Evolutionary conservation across 2,888 invertebrate genomes (phyloP), one percentile per base, ranked within the genome.

Genomic region (Papilio protenor): DNA sequence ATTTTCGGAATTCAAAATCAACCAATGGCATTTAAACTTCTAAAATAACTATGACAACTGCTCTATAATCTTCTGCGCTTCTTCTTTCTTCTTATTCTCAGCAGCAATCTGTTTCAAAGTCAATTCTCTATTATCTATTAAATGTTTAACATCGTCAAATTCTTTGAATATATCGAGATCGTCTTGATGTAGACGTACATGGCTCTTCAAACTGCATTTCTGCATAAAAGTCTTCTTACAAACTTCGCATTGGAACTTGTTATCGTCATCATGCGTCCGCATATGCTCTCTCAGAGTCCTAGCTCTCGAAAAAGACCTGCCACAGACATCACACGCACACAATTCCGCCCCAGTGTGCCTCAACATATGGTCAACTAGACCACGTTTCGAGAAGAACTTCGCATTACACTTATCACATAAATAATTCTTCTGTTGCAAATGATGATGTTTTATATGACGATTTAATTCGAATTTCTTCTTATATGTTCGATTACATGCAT

Each of bases 121-220:
- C 86, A 94, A 85, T 81, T 93, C 94, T 45, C 94, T 88, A 80
- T 94, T 89, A 59, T 94, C 94, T 64, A 94, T 93, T 52, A 94
- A 81, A 84, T 94, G 94, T 78, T 93, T 94, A 0, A 94, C 94
- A 75, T 94, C 94, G 55, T 94, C 94, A 76, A 94, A 94, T 85
- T 94, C 94, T 75, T 94, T 94, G 81, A 94, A 94, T 45, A 94
- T 94, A 33, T 94, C 94, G 81, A 94, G 82, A 72, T 94, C 93
- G 79, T 94, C 93, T 57, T 94, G 94, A 76, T 94, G 94, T 59
- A 94, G 74, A 0, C 91, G 86, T 6, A 94, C 83, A 73, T 95
- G 95, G 21, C 89, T 91, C 81, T 94, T 94, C 81, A 95, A 81
- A 52, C 93, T 92, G 64, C 91, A 92, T 79, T 94, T 94, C 84